A percentile compares a stretch with the other conserved stretches of the same genome.
Evolutionary conservation across 2,113 vertebrate genomes (phyloP).

Genomic region (Dendropsophus ebraccatus): DNA sequence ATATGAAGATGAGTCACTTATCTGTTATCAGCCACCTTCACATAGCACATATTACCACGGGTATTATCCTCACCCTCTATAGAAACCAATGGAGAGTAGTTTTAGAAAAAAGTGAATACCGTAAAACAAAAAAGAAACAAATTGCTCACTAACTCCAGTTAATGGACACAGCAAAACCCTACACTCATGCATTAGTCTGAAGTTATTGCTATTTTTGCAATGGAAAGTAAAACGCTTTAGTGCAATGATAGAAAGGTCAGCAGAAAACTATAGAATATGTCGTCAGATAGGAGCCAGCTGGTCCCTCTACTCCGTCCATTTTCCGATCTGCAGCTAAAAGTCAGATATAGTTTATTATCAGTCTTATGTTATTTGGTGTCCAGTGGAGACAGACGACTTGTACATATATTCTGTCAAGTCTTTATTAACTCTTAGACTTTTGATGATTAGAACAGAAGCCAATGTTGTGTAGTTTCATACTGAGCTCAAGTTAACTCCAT

Average conservation of each 20-base stretch:
- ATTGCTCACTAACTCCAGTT: not conserved
- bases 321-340: not conserved
- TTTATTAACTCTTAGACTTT: not conserved
- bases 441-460: not conserved
- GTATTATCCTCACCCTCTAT: not conserved
- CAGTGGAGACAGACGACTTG: not conserved
- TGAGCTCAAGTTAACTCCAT: not conserved
- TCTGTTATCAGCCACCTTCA: not conserved
- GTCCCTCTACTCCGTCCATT: not conserved
- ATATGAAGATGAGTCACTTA: not conserved
- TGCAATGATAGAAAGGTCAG: conserved; percentile 4
- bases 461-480: not conserved
- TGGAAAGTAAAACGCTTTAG: conserved; percentile 21
- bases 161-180: not conserved
- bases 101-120: not conserved
- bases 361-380: not conserved
- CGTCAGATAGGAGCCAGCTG: conserved; percentile 48
- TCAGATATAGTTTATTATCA: not conserved
- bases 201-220: conserved; percentile 25
- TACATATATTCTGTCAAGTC: not conserved
- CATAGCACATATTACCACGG: not conserved
- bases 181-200: conserved; percentile 12
- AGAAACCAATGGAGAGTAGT: conserved; percentile 12
- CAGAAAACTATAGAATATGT: conserved; percentile 50
- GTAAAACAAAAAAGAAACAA: conserved; percentile 19